Base-by-base conservation (phyloP, 2,797 vertebrate genomes). In the Lophura swinhoii region DNA sequence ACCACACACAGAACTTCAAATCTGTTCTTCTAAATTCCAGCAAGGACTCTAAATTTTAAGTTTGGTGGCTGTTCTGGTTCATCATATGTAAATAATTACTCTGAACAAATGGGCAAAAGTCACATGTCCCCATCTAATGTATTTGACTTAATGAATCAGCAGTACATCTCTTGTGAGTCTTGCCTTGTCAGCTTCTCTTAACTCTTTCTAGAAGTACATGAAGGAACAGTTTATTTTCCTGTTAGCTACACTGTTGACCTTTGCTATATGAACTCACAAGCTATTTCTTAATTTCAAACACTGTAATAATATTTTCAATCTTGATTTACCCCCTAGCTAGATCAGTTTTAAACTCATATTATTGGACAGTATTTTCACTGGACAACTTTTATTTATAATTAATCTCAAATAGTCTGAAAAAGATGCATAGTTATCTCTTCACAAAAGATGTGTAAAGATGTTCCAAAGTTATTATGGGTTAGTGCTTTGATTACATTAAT, bases 41-140 rank as follows among this genome's bases (percentile, higher is more conserved):
- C 13, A 78, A 33, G 7, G 33, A 12, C 17, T 59, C 17, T 55
- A 39, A 55, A 13, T 73, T 33, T 28, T 14, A 14, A 0, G 1
- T 60, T 64, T 85, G 48, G 23, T 13, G 28, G 10, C 3, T 48
- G 5, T 53, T 68, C 16, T 81, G 26, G 31, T 73, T 73, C 28
- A 53, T 10, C 33, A 22, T n/a, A 7, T 78, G 17, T n/a, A 44
- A 87, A 75, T 66, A 70, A 39, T 73, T 60, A 64, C 13, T 66
- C n/a, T 26, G 48, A 82, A 44, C 8, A 64, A 70, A 63, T 8
- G 14, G 14, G 10, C 56, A 72, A 73, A 44, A 37, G 56, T 49
- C 67, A 66, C 3, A 0, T 60, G 12, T 70, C 15, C 35, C 0
- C 0, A 11, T 37, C 31, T 70, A 49, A 77, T 28, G 12, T 15